Percentiles rank a stretch among this genome's conserved stretches.
These are phyloP conservation scores for Cynoglossus semilaevis DNA, from an alignment of 2,113 vertebrate species.

Conservation along the genomic window DNA sequence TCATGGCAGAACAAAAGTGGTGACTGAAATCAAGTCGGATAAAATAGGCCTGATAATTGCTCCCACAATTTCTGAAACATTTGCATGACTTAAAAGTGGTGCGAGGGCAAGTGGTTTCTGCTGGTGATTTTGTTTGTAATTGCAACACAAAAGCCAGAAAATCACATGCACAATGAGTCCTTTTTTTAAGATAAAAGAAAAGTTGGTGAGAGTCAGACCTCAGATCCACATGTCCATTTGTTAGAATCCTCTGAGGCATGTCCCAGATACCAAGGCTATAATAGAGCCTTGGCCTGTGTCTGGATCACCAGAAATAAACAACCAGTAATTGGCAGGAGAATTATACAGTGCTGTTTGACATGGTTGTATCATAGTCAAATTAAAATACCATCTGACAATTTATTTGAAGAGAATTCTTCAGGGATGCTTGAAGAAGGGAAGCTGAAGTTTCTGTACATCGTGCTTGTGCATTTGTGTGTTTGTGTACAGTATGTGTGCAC, in stretches of 20 bases:
- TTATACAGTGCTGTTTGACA: conserved; percentile 4
- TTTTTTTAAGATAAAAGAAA: conserved; percentile 44
- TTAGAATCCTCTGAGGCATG: conserved; percentile 51
- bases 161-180: conserved; percentile 38
- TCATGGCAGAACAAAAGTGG: conserved; percentile 13
- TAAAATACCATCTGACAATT: background rate
- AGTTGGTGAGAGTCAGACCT: conserved; percentile 27
- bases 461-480: conserved; percentile 6
- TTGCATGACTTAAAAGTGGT: conserved; percentile 57
- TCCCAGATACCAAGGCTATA: conserved; percentile 63
- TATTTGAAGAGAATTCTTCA: background rate
- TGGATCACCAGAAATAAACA: conserved; percentile 71
- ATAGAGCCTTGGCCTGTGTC: conserved; percentile 61
- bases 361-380: conserved; percentile 18
- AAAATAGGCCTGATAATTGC: conserved; percentile 38
- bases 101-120: conserved; percentile 49
- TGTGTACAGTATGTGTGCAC: background rate
- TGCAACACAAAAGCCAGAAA: conserved; percentile 54
- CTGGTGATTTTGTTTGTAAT: conserved; percentile 57
- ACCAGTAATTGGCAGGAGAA: conserved; percentile 26
- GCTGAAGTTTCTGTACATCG: background rate
- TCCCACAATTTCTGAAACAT: conserved; percentile 39
- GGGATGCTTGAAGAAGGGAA: background rate
- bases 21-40: conserved; percentile 20
- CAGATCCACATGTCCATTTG: conserved; percentile 43